Evolutionary conservation across 2,797 vertebrate genomes (phyloP).

Genomic region (Pangasius larnaudii): DNA sequence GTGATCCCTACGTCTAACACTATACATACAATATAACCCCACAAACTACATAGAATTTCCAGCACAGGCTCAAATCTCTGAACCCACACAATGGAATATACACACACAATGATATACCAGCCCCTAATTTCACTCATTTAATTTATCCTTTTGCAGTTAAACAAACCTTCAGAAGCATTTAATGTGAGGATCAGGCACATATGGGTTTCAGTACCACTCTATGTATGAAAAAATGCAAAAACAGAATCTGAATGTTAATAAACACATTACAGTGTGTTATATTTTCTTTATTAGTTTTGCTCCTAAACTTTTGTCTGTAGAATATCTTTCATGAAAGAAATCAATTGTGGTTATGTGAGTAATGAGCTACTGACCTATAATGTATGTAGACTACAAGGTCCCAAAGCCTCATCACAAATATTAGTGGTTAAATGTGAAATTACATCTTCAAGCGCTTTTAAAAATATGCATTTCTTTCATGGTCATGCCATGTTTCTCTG

Average conservation of each 20-base stretch:
- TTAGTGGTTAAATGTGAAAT: neutral
- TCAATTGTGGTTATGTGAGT: neutral
- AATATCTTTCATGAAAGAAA: constrained; percentile 1
- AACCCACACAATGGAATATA: neutral
- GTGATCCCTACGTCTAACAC: neutral
- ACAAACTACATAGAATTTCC: neutral
- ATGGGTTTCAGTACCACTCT: neutral
- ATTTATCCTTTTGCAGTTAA: neutral
- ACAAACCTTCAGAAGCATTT: neutral
- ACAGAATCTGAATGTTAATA: too few species aligned
- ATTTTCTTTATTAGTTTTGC: neutral
- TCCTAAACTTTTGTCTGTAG: neutral
- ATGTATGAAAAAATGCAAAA: neutral
- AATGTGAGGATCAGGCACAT: neutral
- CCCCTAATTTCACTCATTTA: neutral
- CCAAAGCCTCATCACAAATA: neutral
- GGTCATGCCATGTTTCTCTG: neutral
- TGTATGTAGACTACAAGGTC: neutral
- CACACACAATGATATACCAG: neutral
- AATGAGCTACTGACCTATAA: neutral
- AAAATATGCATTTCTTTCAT: neutral
- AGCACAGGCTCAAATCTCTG: neutral
- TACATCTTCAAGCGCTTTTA: neutral
- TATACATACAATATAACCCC: neutral
- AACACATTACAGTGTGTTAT: neutral